Base-by-base conservation (phyloP, 2,113 vertebrate genomes). In the Climacteris rufus region DNA sequence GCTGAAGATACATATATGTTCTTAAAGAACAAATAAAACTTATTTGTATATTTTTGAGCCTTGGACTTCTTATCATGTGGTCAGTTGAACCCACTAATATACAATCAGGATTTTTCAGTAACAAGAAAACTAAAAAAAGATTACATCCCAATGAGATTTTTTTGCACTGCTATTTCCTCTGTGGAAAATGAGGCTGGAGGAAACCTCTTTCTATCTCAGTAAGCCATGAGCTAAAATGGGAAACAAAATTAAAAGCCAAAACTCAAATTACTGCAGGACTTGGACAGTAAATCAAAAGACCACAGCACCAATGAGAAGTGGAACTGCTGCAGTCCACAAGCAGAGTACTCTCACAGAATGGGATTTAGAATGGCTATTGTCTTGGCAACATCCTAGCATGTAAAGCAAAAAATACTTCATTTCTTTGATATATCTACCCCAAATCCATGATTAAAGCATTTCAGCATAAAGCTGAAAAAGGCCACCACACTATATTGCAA, bases 181-280 rank as follows among this genome's bases (percentile, higher is more conserved):
- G 78, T 64, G 94, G 88, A 95, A 95, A 95, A 79, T 76, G 79
- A 93, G 71, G 75, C 83, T 90, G 78, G 65, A 94, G 50, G 49
- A 93, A 92, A 87, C 49, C 78, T 96, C 79, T 56, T 70, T 19
- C 59, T 84, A 87, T 87, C 61, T 84, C 75, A 53, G 54, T 49
- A 50, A 90, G 21, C 65, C 82, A 87, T 0, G 2, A 84, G 52
- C 61, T 91, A 85, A 94, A 95, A 83, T 13, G 20, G 53, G 90
- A 83, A 91, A 91, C 71, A 82, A 91, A 91, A 72, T 75, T 12
- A 87, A 79, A 93, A 91, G 90, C 50, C 77, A 61, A 88, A 88
- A 40, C 10, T 47, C 44, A 92, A 95, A 40, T 77, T 90, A 77
- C 53, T 47, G 56, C 37, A 71, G 61, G 56, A 89, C 27, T 68